Conservation (phyloP, 2,113 vertebrate species). For the Tiliqua scincoides region DNA sequence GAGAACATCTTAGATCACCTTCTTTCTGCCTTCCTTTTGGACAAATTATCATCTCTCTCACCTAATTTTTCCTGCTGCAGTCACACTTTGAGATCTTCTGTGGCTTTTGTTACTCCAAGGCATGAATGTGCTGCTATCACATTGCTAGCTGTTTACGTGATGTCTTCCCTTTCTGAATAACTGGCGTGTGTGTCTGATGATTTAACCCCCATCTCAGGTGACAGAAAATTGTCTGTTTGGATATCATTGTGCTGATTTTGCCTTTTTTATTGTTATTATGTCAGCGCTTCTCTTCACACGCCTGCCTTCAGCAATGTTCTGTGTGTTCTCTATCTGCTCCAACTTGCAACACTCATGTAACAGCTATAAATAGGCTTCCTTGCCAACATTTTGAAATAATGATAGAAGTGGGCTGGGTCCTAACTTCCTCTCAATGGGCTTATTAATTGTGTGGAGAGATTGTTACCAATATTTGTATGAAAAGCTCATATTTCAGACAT, state of each 20-base stretch:
- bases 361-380: not conserved
- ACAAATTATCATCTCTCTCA: not conserved
- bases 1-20: accelerated
- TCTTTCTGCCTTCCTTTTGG: not conserved
- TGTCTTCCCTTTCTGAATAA: conserved; percentile 4
- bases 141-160: not conserved
- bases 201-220: conserved; percentile 31
- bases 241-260: conserved; percentile 8
- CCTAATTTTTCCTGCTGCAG: not conserved
- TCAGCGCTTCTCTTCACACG: not conserved
- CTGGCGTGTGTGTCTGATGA: conserved; percentile 13
- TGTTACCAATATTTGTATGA: not conserved
- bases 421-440: not conserved
- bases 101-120: no score
- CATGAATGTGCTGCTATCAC: not conserved
- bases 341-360: not conserved
- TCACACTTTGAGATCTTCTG: not conserved
- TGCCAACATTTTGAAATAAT: conserved; percentile 10
- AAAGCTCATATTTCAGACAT: not conserved
- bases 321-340: conserved; percentile 13
- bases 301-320: conserved; percentile 14
- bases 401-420: not conserved
- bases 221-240: conserved; percentile 25
- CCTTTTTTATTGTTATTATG: conserved; percentile 26
- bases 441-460: not conserved